These are phyloP conservation scores for Notocelia uddmanniana DNA, from an alignment of 2,888 invertebrate species.

Conservation along the genomic window DNA sequence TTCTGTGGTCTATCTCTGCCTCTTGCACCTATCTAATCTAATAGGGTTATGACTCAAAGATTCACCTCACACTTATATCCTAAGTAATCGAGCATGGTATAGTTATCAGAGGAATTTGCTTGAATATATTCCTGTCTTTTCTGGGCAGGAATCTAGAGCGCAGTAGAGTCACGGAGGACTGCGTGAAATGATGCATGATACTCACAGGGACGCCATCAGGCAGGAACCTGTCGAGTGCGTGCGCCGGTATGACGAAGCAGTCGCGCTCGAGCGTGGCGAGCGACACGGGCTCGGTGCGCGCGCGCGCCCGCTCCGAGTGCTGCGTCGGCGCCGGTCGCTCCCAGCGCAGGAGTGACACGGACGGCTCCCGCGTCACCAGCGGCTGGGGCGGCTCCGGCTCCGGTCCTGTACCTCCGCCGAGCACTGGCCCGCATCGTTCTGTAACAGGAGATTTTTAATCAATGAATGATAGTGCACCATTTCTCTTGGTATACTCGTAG, in stretches of 20 bases:
- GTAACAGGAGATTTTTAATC: slow-evolving; percentile 59
- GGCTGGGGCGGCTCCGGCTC: slow-evolving; percentile 90
- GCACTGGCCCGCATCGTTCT: slow-evolving; percentile 91
- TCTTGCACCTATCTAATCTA: too few species aligned
- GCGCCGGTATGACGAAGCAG: slow-evolving; percentile 97
- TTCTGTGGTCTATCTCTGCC: too few species aligned
- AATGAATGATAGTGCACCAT: background rate
- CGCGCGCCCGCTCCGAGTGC: slow-evolving; percentile 63
- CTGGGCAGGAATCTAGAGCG: too few species aligned
- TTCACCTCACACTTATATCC: too few species aligned
- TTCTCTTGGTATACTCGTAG: too few species aligned
- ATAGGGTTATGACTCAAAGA: too few species aligned
- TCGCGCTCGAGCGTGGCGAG: slow-evolving; percentile 94
- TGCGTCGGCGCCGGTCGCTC: slow-evolving; percentile 77
- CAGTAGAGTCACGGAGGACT: too few species aligned
- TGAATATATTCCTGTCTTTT: too few species aligned
- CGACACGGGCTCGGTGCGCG: slow-evolving; percentile 89
- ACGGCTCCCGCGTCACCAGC: slow-evolving; percentile 88
- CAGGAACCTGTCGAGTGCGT: slow-evolving; percentile 94
- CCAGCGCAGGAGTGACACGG: slow-evolving; percentile 86
- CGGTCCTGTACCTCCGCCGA: slow-evolving; percentile 86
- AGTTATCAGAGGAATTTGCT: too few species aligned
- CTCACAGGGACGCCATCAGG: slow-evolving; percentile 95
- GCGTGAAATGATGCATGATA: slow-evolving; percentile 43
- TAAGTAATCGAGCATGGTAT: too few species aligned